Base-by-base conservation (phyloP, 2,888 invertebrate species). In the Drosophila niveifrons region DNA sequence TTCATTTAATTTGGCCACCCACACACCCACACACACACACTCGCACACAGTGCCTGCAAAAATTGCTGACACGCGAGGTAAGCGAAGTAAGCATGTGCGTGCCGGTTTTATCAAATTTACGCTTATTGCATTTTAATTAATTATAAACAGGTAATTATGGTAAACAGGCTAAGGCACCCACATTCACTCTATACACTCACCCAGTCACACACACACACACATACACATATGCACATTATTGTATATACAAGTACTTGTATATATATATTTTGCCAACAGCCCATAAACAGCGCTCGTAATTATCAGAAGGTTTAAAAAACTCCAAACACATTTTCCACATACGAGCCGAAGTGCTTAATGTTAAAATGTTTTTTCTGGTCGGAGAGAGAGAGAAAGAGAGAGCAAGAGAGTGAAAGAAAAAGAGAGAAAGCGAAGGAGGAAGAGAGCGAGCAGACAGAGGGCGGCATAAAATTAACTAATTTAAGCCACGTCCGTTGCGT, bases 71-170 rank as follows among this genome's bases (percentile, higher is more conserved):
- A 75, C 65, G 80, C 59, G 44, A 47, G n/a, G n/a, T n/a, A n/a
- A 68, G 88, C 70, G 55, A 62, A 55, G 71, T 71, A 79, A 85
- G 90, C 82, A 61, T 72, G 78, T 70, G 83, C 78, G 70, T 82
- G 80, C 69, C 46, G 69, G 65, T 88, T 77, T 86, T 88, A 88
- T 82, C 75, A 81, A 87, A 89, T 89, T 79, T 87, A 87, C 90
- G 86, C 84, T 90, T 84, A 90, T 90, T 87, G 89, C 89, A 86
- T 89, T 90, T 89, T 90, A 90, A 87, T 87, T 87, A 87, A 87
- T 87, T 87, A 90, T 90, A 87, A 87, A 87, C 86, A 83, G 90
- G 86, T 90, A 90, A 87, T 87, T 90, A 87, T 87, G 90, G 80
- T 84, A 90, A 87, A 75, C 84, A 83, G 74, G 66, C 71, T 55